Evolutionary conservation across 2,113 vertebrate species (phyloP).

Genomic region (Callipepla squamata): DNA sequence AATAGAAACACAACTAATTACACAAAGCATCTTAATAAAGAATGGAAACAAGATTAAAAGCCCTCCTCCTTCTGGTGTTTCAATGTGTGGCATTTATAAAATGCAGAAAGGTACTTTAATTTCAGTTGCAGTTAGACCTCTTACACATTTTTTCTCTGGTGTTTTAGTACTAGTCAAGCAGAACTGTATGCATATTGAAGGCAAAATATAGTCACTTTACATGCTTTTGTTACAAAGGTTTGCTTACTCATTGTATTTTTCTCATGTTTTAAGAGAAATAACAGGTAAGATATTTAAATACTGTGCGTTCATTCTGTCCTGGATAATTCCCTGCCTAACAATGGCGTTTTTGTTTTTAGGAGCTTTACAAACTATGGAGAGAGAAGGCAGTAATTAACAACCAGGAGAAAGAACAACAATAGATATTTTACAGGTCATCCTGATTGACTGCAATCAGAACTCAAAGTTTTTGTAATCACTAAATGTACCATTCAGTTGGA

Average conservation of each 20-base stretch:
- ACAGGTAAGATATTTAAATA: not conserved
- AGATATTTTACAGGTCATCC: not conserved
- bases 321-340: not conserved
- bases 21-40: conserved; percentile 79
- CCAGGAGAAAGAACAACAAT: not conserved
- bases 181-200: not conserved
- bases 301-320: not conserved
- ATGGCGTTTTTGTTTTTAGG: not conserved
- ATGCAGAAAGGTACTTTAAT: conserved; percentile 31
- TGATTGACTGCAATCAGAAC: not conserved
- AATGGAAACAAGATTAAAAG: conserved; percentile 79
- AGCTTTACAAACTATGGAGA: not conserved
- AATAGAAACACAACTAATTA: conserved; percentile 81
- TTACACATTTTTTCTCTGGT: not conserved
- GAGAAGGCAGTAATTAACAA: not conserved
- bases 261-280: not conserved
- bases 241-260: not conserved
- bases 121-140: conserved; percentile 14
- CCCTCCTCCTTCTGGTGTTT: conserved; percentile 73
- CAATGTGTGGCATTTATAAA: conserved; percentile 61
- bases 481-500: not conserved
- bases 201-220: not conserved
- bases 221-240: not conserved
- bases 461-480: not conserved
- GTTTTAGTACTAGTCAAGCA: not conserved